Conservation (phyloP, 2,888 invertebrate species). For the Andrena haemorrhoa region DNA sequence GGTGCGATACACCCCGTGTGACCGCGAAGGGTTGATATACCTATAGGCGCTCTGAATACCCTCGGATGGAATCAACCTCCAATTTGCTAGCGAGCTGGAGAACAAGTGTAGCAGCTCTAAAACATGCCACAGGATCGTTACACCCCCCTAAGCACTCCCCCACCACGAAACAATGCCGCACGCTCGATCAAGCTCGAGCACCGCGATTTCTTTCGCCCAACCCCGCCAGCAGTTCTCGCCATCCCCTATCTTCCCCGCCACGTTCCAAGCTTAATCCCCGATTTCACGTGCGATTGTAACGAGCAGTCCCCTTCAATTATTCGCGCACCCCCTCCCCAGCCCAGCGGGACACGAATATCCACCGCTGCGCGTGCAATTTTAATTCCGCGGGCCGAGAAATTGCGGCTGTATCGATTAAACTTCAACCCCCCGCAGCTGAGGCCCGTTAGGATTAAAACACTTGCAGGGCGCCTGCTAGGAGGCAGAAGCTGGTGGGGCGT, state of each 20-base stretch:
- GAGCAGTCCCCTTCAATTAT: conserved; percentile 38
- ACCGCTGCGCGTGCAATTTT: conserved; percentile 51
- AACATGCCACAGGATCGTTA: conserved; percentile 1
- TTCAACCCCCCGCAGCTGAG: conserved; percentile 25
- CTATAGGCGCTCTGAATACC: no score
- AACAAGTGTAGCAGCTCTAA: not conserved
- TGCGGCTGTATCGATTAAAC: conserved; percentile 62
- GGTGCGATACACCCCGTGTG: no score
- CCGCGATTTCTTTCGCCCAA: not conserved
- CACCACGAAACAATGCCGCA: not conserved
- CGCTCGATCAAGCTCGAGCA: conserved; percentile 3
- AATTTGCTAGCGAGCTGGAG: not conserved
- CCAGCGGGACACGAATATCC: not conserved
- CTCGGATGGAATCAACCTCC: not conserved
- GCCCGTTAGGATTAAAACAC: conserved; percentile 43
- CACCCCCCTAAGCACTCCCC: not conserved
- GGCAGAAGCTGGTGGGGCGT: conserved; percentile 27
- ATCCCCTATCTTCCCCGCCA: not conserved
- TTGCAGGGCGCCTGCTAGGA: conserved; percentile 20
- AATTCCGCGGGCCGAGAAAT: conserved; percentile 48
- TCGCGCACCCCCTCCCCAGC: not conserved
- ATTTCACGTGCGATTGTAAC: conserved; percentile 42
- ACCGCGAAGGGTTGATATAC: no score
- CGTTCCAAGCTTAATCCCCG: conserved; percentile 14
- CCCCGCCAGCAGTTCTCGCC: conserved; percentile 1